Base-by-base conservation (phyloP, 1,140 invertebrate genomes). In the Aphis craccivora region DNA sequence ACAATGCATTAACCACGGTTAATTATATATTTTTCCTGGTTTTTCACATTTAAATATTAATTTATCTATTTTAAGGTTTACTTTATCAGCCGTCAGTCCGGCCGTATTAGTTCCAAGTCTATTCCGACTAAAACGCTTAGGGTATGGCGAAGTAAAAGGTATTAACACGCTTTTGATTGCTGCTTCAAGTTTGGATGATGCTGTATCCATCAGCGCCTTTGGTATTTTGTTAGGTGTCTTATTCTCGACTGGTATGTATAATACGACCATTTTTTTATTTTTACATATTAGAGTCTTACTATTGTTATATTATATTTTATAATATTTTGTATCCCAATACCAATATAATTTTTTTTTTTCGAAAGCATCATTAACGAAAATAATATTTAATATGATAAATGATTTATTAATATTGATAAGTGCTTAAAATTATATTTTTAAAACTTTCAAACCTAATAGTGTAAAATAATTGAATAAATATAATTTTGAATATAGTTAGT, bases 91-190 rank as follows among this genome's bases (percentile, higher is more conserved):
- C 11, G 97, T 98, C 0, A 98, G 97, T 0, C 97, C 97, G 4
- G 97, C 97, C 90, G 97, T 98, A 43, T 97, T 98, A 22, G 97
- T 98, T 45, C 97, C 97, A 2, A 96, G 96, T 7, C 96, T 98
- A 94, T 95, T 98, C 0, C 95, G 95, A 84, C 95, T 98, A 11
- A 96, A 97, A 94, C 96, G 97, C 94, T 95, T 96, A 94, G 96
- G 97, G 3, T 96, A 97, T 94, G 97, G 97, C 4, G 95, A 97
- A 9, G 96, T 96, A 88, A 97, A 97, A 95, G 97, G 97, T 22
- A 96, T 98, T 60, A 97, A 97, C 76, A 98, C 97, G 0, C 95
- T 98, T 53, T 96, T 97, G 6, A 97, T 98, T 94, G 97, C 97
- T 37, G 97, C 97, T 90, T 96, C 97, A 22, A 97, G 96, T 95